A percentile compares a stretch with the other conserved stretches of the same genome.
Conservation (phyloP, 2,113 vertebrate genomes). For the Helogale parvula region DNA sequence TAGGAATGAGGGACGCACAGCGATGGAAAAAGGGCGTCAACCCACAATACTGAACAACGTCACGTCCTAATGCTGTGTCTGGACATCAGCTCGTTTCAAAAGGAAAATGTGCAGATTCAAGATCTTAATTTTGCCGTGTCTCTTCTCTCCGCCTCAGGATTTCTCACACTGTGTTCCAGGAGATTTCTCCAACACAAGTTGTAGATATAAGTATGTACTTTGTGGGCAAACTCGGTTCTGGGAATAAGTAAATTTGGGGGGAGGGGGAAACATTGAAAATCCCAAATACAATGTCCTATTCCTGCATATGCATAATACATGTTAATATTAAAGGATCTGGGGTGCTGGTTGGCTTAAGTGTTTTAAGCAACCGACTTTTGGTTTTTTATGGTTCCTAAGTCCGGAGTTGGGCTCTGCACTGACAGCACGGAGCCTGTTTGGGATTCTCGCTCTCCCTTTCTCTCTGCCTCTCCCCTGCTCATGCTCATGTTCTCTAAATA, state of each 20-base stretch:
- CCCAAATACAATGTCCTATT: background rate
- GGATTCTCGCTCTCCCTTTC: no score
- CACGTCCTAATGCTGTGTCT: background rate
- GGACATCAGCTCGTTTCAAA: background rate
- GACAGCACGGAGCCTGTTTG: no score
- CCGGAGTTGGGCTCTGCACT: no score
- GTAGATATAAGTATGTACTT: background rate
- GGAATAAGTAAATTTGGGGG: background rate
- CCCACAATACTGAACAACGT: background rate
- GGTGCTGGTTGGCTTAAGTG: no score
- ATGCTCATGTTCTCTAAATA: no score
- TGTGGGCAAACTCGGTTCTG: background rate
- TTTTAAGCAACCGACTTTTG: no score
- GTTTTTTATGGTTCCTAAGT: no score
- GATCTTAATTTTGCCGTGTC: background rate
- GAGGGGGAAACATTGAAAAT: background rate
- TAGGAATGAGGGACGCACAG: background rate
- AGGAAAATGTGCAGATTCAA: background rate
- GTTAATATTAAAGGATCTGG: background rate
- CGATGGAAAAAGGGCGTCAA: background rate
- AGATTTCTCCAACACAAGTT: background rate
- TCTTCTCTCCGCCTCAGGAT: background rate
- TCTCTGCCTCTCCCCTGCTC: no score
- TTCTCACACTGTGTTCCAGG: background rate
- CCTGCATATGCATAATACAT: background rate